Evolutionary conservation across 2,888 invertebrate species (phyloP).

Genomic region (Strigamia maritima): DNA sequence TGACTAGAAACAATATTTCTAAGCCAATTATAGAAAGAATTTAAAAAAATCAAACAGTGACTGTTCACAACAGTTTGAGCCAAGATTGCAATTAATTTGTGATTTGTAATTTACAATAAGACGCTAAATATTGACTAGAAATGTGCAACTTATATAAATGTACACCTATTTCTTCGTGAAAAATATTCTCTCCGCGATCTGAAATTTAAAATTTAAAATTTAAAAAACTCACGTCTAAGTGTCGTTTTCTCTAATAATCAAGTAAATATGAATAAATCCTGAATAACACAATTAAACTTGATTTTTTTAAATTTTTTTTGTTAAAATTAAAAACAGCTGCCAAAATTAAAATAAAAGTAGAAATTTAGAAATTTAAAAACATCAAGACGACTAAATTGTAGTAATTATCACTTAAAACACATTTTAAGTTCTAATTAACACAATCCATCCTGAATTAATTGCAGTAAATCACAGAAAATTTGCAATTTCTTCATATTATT

Average conservation of each 20-base stretch:
- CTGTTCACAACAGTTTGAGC: constrained; percentile 12
- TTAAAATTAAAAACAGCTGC: constrained; percentile 11
- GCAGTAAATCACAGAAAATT: not conserved
- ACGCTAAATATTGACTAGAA: constrained; percentile 17
- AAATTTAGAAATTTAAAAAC: no score
- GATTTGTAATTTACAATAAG: not conserved
- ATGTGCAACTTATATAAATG: not conserved
- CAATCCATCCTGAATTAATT: not conserved
- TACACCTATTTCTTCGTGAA: constrained; percentile 30
- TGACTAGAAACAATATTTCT: not conserved
- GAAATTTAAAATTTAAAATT: no score
- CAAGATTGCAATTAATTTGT: not conserved
- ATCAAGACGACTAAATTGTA: not conserved
- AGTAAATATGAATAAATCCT: no score
- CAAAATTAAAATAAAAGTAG: not conserved
- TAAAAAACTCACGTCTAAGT: not conserved
- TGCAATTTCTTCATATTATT: constrained; percentile 18
- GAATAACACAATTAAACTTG: not conserved
- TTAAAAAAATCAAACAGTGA: not conserved
- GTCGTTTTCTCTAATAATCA: not conserved
- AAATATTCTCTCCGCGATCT: not conserved
- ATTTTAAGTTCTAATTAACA: not conserved
- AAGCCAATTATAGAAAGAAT: not conserved
- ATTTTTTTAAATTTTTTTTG: no score
- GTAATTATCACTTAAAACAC: no score